These are phyloP conservation scores for Pseudochaenichthys georgianus DNA, from an alignment of 2,797 vertebrate genomes.

Conservation along the genomic window DNA sequence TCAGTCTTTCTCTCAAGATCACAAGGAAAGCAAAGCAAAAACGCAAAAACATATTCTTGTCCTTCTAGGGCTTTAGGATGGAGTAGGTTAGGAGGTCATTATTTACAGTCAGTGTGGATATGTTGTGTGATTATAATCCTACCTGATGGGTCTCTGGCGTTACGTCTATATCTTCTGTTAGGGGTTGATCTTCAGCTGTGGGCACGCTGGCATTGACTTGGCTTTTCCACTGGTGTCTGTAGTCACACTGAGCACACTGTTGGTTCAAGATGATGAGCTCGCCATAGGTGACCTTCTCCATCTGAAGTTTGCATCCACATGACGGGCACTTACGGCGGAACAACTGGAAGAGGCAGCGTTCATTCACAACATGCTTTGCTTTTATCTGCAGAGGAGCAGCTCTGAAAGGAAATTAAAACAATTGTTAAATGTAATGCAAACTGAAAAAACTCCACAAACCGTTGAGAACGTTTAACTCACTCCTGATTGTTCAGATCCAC, in stretches of 20 bases:
- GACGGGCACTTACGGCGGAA: constrained; percentile 49
- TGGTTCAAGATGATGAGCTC: constrained; percentile 35
- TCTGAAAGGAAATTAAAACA: constrained; percentile 12
- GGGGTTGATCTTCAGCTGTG: not conserved
- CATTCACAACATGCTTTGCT: constrained; percentile 52
- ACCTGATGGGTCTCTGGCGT: constrained; percentile 36
- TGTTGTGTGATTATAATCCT: not conserved
- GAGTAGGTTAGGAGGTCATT: not conserved
- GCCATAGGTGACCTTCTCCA: constrained; percentile 46
- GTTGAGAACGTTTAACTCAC: constrained; percentile 36
- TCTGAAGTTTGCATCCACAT: constrained; percentile 43
- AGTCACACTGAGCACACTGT: constrained; percentile 45
- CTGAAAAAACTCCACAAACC: not conserved
- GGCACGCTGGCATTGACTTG: constrained; percentile 26
- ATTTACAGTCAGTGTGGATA: not conserved
- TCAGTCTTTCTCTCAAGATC: not conserved
- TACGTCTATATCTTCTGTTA: constrained; percentile 3
- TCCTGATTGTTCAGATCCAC: constrained; percentile 14
- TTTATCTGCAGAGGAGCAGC: constrained; percentile 12
- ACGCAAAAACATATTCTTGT: not conserved
- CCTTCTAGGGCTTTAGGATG: no score
- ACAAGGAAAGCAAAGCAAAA: not conserved
- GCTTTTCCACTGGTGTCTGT: constrained; percentile 49
- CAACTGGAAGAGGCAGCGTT: constrained; percentile 55
- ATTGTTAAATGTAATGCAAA: not conserved